A percentile compares a stretch with the other conserved stretches of the same genome.
Conservation (phyloP, 2,888 invertebrate species). For the Zaprionus bogoriensis region DNA sequence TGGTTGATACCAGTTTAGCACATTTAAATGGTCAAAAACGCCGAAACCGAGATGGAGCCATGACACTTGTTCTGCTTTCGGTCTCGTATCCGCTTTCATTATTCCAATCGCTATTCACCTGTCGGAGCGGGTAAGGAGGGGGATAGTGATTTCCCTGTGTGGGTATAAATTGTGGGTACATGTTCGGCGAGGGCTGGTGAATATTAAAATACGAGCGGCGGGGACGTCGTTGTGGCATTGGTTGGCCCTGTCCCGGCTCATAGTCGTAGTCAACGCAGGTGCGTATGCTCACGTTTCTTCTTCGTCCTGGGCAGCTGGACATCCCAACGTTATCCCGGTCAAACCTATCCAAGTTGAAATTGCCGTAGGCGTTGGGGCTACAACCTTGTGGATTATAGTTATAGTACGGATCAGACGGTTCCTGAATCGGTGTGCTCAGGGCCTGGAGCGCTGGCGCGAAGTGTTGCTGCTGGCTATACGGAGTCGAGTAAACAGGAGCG, state of each 20-base stretch:
- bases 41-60: neutral
- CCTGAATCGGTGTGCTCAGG: too few relatives aligned
- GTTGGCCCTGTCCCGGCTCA: conserved; percentile 8
- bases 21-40: conserved; percentile 1
- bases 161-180: neutral
- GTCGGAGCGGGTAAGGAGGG: too few relatives aligned
- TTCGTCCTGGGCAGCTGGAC: neutral
- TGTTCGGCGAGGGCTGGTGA: neutral
- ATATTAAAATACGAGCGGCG: neutral
- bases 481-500: too few relatives aligned
- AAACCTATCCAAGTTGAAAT: conserved; percentile 30
- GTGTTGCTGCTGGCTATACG: too few relatives aligned
- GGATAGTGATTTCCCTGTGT: neutral
- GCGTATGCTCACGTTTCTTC: conserved; percentile 50
- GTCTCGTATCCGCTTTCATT: neutral
- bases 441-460: too few relatives aligned
- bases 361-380: conserved; percentile 2
- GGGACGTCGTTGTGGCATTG: neutral
- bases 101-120: neutral
- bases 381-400: neutral
- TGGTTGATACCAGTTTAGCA: neutral
- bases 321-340: conserved; percentile 27
- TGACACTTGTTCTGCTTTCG: neutral
- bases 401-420: conserved; percentile 23
- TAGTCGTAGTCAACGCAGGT: conserved; percentile 55